Base-by-base conservation (phyloP, 2,888 invertebrate species). In the Acleris literana region DNA sequence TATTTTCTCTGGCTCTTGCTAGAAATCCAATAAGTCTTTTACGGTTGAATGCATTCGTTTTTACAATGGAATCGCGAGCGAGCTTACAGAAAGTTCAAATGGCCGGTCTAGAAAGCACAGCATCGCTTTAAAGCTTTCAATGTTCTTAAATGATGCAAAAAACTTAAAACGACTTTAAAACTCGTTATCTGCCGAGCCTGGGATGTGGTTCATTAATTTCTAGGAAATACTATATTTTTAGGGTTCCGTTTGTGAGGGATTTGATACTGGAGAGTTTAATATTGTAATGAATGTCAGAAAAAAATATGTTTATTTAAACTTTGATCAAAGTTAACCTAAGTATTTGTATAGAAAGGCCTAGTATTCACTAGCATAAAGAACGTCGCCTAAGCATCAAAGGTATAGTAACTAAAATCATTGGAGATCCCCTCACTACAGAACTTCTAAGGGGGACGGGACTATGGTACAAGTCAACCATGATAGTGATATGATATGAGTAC, bases 361-460 rank as follows among this genome's bases (percentile, higher is more conserved):
- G 25, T 6, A 25, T 25, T 6, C 5, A 7, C 7, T 25, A 6
- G 6, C 6, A 6, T 6, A 25, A 7, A 25, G 6, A 25, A 6
- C 25, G 5, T 25, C 6, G 25, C 1, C 25, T 25, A 2, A 1
- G 29, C 29, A 29, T 33, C 33, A 2, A 33, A 33, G 33, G 11
- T 33, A 9, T 7, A 81, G 69, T 86, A 86, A 56, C 86, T 90
- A 73, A 87, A 88, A 56, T 85, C 88, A 46, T 84, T 86, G 56
- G 79, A 71, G 2, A 65, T 68, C 22, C 6, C 5, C 25, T 58
- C 73, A 4, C 49, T 53, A 2, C 59, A 22, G 52, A 82, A 77
- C 68, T 71, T 76, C 13, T 81, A 76, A 60, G 75, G 74, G 33
- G 33, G 13, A 3, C 3, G 25, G 4, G 1, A 3, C 9, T 17